Evolutionary conservation across 2,113 vertebrate species (phyloP).

Genomic region (Zosterops pallidus): DNA sequence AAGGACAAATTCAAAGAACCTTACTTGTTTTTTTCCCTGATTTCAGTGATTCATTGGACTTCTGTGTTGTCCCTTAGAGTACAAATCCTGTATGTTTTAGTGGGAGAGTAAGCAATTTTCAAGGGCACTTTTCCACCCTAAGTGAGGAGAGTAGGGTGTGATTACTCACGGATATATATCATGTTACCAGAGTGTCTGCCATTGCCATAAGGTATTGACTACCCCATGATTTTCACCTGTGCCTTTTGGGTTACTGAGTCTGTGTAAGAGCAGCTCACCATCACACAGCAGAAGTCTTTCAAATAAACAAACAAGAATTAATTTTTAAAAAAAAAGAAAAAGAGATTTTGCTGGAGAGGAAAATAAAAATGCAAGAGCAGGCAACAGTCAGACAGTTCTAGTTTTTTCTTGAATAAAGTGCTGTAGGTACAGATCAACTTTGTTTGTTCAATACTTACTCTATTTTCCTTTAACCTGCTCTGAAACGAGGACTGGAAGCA

Average conservation of each 20-base stretch:
- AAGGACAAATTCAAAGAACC: slow-evolving; percentile 15
- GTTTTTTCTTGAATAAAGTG: slow-evolving; percentile 3
- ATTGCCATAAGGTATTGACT: slow-evolving; percentile 17
- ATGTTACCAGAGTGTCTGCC: slow-evolving; percentile 24
- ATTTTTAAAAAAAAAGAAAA: not conserved
- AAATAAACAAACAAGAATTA: not conserved
- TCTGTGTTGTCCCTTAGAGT: slow-evolving; percentile 21
- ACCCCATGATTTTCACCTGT: slow-evolving; percentile 23
- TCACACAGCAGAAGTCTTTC: not conserved
- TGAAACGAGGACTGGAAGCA: slow-evolving; percentile 21
- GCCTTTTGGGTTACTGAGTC: not conserved
- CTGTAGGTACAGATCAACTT: slow-evolving; percentile 27
- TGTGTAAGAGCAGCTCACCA: not conserved
- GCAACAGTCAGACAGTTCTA: not conserved
- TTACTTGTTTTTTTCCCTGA: not conserved
- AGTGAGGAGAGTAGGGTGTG: not conserved
- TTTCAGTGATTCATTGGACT: slow-evolving; percentile 51
- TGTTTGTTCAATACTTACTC: slow-evolving; percentile 49
- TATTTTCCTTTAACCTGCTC: slow-evolving; percentile 40
- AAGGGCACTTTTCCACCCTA: slow-evolving; percentile 28
- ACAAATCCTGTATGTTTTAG: slow-evolving; percentile 34
- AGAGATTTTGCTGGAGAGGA: not conserved
- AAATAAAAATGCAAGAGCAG: not conserved
- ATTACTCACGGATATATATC: slow-evolving; percentile 39
- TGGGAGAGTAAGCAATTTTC: slow-evolving; percentile 31